A percentile compares a stretch with the other conserved stretches of the same genome.
These are phyloP conservation scores for Campoplex capitator DNA, from an alignment of 2,888 invertebrate genomes.

Conservation along the genomic window DNA sequence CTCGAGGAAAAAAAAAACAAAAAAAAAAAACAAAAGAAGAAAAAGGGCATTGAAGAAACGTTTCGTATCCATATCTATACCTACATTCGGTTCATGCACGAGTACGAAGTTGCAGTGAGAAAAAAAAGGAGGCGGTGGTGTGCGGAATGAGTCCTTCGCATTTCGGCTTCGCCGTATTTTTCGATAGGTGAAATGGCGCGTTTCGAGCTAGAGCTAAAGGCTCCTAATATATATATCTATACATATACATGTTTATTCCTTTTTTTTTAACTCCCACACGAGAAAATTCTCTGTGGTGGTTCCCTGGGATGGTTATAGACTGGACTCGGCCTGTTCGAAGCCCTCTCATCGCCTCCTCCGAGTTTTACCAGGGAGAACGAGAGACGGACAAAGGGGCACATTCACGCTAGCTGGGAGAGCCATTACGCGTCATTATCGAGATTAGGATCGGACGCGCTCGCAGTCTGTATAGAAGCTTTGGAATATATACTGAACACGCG, in stretches of 20 bases:
- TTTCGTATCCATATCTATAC: background rate
- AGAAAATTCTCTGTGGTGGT: slow-evolving; percentile 43
- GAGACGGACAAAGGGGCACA: slow-evolving; percentile 82
- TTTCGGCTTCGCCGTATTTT: slow-evolving; percentile 76
- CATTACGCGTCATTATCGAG: slow-evolving; percentile 85
- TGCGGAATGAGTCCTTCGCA: slow-evolving; percentile 68
- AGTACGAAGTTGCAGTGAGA: slow-evolving; percentile 42
- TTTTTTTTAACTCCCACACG: slow-evolving; percentile 26
- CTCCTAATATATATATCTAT: slow-evolving; percentile 76
- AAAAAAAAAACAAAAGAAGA: slow-evolving; percentile 34
- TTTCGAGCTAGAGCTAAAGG: slow-evolving; percentile 68
- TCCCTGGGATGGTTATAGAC: slow-evolving; percentile 58
- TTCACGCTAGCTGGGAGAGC: slow-evolving; percentile 82
- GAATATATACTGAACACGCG: slow-evolving; percentile 64
- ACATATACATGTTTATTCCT: slow-evolving; percentile 1
- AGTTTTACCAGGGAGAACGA: slow-evolving; percentile 66
- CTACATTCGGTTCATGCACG: background rate
- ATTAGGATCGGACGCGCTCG: slow-evolving; percentile 83
- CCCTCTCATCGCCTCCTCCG: slow-evolving; percentile 60
- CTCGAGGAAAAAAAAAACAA: background rate
- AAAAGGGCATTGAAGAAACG: slow-evolving; percentile 48
- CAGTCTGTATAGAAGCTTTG: slow-evolving; percentile 66
- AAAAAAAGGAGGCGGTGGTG: slow-evolving; percentile 41
- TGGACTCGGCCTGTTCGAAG: slow-evolving; percentile 55
- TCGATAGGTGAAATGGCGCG: slow-evolving; percentile 80